Evolutionary conservation across 2,113 vertebrate species (phyloP), one percentile per base, ranked within the genome.

Genomic region (Periophthalmodon schlosseri): DNA sequence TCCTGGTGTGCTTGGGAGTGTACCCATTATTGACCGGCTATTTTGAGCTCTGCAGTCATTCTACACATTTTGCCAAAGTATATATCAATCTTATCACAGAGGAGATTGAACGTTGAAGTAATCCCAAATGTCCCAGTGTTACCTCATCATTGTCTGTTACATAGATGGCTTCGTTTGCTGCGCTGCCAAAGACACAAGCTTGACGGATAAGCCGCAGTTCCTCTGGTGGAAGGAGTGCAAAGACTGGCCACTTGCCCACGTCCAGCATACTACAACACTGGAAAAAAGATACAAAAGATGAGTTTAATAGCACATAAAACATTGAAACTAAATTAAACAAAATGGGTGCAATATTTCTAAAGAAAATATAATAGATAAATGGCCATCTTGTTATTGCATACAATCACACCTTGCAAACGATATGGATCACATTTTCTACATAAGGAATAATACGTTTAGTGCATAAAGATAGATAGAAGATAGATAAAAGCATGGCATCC

Each of bases 241-340:
- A 99, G 82, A 99, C 95, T 1, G 97, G 96, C 97, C 97, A 99
- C 91, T 99, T 98, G 76, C 96, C 97, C 91, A 99, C 95, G 93
- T 99, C 97, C 93, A 99, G 90, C 97, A 99, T 99, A 87, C 94
- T 97, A 92, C 23, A 76, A 68, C 74, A 67, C 28, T 28, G 23
- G n/a, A 78, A 36, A 44, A 39, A 20, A 33, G 2, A 63, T 6
- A 65, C 0, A 65, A 15, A 2, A 65, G 24, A 61, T 7, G 24
- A 9, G 15, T 33, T 66, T 44, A 14, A 24, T n/a, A 5, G 39
- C 64, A 66, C n/a, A 21, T 36, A 4, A 21, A 16, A 21, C 16
- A n/a, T 2, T 39, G 16, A 39, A 33, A 61, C 5, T 20, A 61
- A 5, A 16, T 33, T 14, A 34, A 8, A 61, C 5, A 12, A 8